A percentile compares a stretch with the other conserved stretches of the same genome.
Evolutionary conservation across 2,797 vertebrate species (phyloP).

Genomic region (Gobio occitaniae): DNA sequence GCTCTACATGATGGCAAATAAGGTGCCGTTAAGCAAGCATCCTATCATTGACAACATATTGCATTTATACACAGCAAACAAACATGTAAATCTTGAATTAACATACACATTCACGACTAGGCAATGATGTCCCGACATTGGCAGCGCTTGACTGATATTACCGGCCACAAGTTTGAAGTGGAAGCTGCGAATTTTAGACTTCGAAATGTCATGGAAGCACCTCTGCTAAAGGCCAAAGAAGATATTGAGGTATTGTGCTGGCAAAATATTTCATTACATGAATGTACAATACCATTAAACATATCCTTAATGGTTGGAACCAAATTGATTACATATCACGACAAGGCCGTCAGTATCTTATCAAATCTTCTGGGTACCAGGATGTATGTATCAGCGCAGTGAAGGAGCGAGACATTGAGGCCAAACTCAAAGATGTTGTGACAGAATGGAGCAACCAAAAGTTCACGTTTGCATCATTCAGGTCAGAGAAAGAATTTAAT

Average conservation of each 20-base stretch:
- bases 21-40: constrained; percentile 68
- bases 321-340: neutral
- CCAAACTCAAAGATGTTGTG: constrained; percentile 81
- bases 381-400: constrained; percentile 86
- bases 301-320: neutral
- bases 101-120: constrained; percentile 62
- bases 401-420: constrained; percentile 88
- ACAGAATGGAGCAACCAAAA: constrained; percentile 80
- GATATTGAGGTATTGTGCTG: constrained; percentile 82
- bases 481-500: neutral
- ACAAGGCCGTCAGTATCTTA: constrained; percentile 2
- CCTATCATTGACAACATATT: neutral
- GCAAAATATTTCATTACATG: neutral
- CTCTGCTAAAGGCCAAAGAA: constrained; percentile 82
- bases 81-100: neutral
- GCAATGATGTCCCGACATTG: constrained; percentile 84
- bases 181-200: constrained; percentile 80
- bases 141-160: constrained; percentile 79
- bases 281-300: neutral
- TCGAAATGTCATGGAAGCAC: constrained; percentile 81
- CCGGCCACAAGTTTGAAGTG: constrained; percentile 80
- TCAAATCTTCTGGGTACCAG: constrained; percentile 64
- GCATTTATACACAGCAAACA: neutral
- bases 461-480: constrained; percentile 74
- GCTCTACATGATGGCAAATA: constrained; percentile 87